Conservation (phyloP, 2,888 invertebrate species). For the Mesorhabditis spiculigera region DNA sequence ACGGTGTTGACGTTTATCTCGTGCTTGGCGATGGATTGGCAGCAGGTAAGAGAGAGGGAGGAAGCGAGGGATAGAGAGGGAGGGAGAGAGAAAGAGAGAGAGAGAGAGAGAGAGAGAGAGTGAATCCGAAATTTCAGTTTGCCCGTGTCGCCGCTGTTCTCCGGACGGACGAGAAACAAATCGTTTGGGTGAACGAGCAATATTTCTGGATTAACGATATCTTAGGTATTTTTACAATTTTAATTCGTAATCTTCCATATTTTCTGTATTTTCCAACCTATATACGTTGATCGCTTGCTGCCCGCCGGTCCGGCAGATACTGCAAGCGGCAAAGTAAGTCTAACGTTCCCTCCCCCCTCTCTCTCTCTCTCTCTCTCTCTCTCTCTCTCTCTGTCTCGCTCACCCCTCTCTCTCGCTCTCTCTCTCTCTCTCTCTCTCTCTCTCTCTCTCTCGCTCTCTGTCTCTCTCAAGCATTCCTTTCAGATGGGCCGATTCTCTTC, state of each 20-base stretch:
- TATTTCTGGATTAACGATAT: conserved; percentile 3
- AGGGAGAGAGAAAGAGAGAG: background rate
- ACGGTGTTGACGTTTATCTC: background rate
- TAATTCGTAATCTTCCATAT: background rate
- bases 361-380: no score
- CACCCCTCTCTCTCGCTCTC: no score
- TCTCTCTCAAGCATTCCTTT: background rate
- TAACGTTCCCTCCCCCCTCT: no score
- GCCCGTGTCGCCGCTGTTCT: background rate
- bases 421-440: no score
- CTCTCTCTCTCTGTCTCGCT: no score
- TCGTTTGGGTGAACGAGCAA: background rate
- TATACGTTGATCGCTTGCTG: conserved; percentile 1
- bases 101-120: background rate
- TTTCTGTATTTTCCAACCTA: background rate
- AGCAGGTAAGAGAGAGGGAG: background rate
- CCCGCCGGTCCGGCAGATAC: background rate
- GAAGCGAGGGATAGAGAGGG: background rate
- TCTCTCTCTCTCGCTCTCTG: background rate
- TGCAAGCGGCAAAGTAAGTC: background rate
- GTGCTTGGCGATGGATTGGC: background rate
- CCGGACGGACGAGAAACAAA: background rate
- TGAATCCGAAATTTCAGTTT: background rate
- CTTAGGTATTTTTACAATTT: background rate
- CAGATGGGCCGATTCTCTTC: background rate